A percentile compares a stretch with the other conserved stretches of the same genome.
phyloP scores from a whole-genome alignment of 1,140 invertebrate species.

The Bombus vancouverensis region DNA sequence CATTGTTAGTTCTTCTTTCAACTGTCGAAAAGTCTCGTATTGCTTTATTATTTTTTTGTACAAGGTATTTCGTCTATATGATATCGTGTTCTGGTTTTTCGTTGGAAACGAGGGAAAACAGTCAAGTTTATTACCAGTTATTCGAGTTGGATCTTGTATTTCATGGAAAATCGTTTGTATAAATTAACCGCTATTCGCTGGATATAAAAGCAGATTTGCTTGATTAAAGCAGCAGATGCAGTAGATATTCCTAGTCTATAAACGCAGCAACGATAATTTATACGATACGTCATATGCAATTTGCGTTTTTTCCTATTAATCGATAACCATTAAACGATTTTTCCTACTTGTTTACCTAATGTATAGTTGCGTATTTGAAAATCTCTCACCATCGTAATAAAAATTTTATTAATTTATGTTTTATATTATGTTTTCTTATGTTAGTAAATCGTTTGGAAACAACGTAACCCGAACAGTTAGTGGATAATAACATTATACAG shows the following conservation, averaged over 20 bases:
- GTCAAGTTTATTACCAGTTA: not conserved
- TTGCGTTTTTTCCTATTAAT: not conserved
- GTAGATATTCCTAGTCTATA: not conserved
- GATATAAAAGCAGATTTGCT: not conserved
- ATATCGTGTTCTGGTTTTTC: not conserved
- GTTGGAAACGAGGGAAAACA: not conserved
- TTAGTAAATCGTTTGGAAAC: not conserved
- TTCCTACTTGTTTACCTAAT: not conserved
- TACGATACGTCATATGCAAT: not conserved
- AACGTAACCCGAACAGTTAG: not conserved
- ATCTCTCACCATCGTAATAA: not conserved
- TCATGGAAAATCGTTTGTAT: conserved; percentile 24
- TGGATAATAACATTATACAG: not conserved
- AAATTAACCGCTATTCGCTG: not conserved
- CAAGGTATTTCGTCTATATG: too few species aligned
- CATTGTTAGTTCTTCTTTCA: conserved; percentile 1
- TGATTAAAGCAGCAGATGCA: not conserved
- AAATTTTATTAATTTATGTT: not conserved
- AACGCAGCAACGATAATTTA: not conserved
- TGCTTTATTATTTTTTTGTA: too few species aligned
- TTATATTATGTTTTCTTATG: not conserved
- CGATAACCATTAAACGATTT: not conserved
- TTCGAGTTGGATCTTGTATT: not conserved
- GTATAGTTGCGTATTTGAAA: not conserved
- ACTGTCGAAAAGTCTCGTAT: too few species aligned